Percentiles rank a stretch among this genome's conserved stretches.
These are phyloP conservation scores for Charina bottae DNA, from an alignment of 2,113 vertebrate genomes.

Conservation along the genomic window DNA sequence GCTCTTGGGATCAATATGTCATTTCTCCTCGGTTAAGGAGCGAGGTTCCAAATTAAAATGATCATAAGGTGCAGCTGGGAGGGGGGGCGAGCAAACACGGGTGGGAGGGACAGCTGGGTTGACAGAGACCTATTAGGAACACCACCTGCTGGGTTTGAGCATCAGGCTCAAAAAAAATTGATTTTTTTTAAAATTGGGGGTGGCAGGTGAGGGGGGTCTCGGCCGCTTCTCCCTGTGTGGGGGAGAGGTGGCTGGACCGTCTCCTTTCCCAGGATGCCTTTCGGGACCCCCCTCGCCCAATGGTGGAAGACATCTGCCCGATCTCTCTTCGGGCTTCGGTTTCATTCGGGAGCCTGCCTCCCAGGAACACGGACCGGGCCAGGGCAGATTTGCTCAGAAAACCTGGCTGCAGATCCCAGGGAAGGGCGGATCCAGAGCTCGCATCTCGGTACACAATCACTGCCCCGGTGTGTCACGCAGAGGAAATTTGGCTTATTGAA, in stretches of 20 bases:
- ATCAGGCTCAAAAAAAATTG: too few relatives aligned
- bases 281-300: not conserved
- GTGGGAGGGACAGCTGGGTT: too few relatives aligned
- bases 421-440: not conserved
- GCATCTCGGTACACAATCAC: not conserved
- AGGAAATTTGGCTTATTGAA: not conserved
- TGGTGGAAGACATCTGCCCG: not conserved
- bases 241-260: not conserved
- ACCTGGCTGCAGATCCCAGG: not conserved
- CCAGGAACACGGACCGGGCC: not conserved
- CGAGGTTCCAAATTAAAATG: not conserved
- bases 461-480: not conserved
- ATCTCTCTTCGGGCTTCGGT: not conserved
- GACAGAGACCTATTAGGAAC: fast-evolving
- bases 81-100: not conserved
- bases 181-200: too few relatives aligned
- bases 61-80: not conserved
- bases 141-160: not conserved
- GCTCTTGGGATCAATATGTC: not conserved
- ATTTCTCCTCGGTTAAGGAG: conserved; percentile 3
- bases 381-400: not conserved
- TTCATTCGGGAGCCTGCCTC: not conserved
- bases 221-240: too few relatives aligned
- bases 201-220: too few relatives aligned
- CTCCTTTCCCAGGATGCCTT: not conserved